phyloP scores from a whole-genome alignment of 2,113 vertebrate species.

The Psophia crepitans region DNA sequence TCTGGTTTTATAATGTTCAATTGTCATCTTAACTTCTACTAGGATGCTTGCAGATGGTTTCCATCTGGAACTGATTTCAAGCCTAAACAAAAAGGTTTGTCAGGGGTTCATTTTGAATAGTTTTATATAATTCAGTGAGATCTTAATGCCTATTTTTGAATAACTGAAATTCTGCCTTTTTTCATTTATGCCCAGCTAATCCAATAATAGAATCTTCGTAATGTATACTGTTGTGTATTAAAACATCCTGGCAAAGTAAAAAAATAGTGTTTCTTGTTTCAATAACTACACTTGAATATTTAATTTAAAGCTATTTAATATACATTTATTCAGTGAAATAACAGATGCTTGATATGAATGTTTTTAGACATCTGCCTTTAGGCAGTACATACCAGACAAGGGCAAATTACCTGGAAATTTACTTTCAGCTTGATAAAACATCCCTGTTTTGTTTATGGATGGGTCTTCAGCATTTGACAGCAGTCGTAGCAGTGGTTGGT shows the following conservation, averaged over 20 bases:
- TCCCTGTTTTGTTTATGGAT: not conserved
- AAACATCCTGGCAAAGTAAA: not conserved
- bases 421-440: not conserved
- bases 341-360: not conserved
- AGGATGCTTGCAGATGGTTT: not conserved
- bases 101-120: not conserved
- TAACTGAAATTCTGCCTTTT: not conserved
- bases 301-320: not conserved
- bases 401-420: not conserved
- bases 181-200: not conserved
- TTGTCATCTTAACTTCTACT: not conserved
- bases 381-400: not conserved
- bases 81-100: not conserved
- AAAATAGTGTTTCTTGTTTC: not conserved
- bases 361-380: not conserved
- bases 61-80: not conserved
- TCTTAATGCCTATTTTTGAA: not conserved
- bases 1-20: not conserved
- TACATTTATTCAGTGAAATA: not conserved
- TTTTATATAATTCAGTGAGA: not conserved
- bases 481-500: not conserved
- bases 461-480: not conserved
- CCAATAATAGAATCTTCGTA: not conserved
- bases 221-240: not conserved
- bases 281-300: not conserved